Evolutionary conservation across 2,888 invertebrate genomes (phyloP).

Genomic region (Diloba caeruleocephala): DNA sequence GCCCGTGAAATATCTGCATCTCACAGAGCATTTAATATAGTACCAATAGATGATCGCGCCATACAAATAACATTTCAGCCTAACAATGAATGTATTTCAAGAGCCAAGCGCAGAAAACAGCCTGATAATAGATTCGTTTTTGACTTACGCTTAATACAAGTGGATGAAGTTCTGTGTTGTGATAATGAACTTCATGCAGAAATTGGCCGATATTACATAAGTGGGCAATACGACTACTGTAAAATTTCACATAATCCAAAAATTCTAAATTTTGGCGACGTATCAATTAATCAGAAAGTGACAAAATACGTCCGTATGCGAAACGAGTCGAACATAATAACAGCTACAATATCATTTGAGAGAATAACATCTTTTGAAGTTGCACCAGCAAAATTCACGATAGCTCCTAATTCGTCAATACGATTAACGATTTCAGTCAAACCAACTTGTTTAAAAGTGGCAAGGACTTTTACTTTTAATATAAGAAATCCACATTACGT

Average conservation of each 20-base stretch:
- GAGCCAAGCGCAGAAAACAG: conserved; percentile 66
- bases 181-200: conserved; percentile 78
- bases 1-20: conserved; percentile 81
- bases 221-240: conserved; percentile 87
- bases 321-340: conserved; percentile 78
- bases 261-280: conserved; percentile 78
- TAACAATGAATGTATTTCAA: conserved; percentile 77
- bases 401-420: conserved; percentile 74
- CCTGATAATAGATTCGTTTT: conserved; percentile 77
- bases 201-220: conserved; percentile 86
- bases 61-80: conserved; percentile 76
- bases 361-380: conserved; percentile 78
- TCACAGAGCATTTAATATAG: conserved; percentile 77
- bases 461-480: conserved; percentile 66
- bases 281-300: conserved; percentile 72
- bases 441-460: conserved; percentile 70
- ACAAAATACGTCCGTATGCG: conserved; percentile 75
- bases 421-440: conserved; percentile 67
- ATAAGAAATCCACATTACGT: conserved; percentile 71
- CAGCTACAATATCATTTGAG: conserved; percentile 77
- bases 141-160: conserved; percentile 78
- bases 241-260: conserved; percentile 83
- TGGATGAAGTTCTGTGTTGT: conserved; percentile 76
- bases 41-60: conserved; percentile 60
- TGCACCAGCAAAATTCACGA: conserved; percentile 70